phyloP scores from a whole-genome alignment of 2,888 invertebrate genomes.

The Yponomeuta evonymella region DNA sequence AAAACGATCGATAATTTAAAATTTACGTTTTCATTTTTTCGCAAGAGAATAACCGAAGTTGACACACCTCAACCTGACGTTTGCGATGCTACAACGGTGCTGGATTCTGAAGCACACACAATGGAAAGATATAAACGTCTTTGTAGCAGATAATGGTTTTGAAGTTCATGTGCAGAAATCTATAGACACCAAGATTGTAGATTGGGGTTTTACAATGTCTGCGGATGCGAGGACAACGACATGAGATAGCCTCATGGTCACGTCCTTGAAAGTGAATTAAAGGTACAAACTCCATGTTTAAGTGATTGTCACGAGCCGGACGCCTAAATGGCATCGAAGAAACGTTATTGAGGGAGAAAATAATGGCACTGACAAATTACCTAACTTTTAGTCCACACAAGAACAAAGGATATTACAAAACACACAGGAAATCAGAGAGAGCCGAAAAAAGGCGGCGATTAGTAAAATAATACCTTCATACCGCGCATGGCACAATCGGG shows the following conservation, averaged over 20 bases:
- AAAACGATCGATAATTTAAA: too few relatives aligned
- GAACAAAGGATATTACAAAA: not conserved
- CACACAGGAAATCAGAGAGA: not conserved
- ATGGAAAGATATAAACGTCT: not conserved
- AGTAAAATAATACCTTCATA: constrained; percentile 57
- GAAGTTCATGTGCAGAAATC: not conserved
- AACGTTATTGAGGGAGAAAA: too few relatives aligned
- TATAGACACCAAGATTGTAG: not conserved
- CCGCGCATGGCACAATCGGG: constrained; percentile 51
- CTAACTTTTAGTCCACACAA: too few relatives aligned
- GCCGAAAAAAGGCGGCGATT: constrained; percentile 16
- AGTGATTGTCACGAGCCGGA: too few relatives aligned
- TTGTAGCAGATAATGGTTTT: not conserved
- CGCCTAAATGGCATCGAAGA: too few relatives aligned
- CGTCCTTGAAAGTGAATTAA: too few relatives aligned
- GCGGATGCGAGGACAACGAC: too few relatives aligned
- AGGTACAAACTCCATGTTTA: too few relatives aligned
- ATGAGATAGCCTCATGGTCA: too few relatives aligned
- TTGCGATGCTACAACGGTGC: not conserved
- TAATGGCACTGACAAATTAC: too few relatives aligned
- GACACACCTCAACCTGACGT: not conserved
- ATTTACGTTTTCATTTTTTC: not conserved
- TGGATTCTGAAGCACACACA: constrained; percentile 4
- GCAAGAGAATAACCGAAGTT: not conserved
- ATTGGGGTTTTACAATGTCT: not conserved